Evolutionary conservation across 2,888 invertebrate species (phyloP).

Genomic region (Polydrusus cervinus): DNA sequence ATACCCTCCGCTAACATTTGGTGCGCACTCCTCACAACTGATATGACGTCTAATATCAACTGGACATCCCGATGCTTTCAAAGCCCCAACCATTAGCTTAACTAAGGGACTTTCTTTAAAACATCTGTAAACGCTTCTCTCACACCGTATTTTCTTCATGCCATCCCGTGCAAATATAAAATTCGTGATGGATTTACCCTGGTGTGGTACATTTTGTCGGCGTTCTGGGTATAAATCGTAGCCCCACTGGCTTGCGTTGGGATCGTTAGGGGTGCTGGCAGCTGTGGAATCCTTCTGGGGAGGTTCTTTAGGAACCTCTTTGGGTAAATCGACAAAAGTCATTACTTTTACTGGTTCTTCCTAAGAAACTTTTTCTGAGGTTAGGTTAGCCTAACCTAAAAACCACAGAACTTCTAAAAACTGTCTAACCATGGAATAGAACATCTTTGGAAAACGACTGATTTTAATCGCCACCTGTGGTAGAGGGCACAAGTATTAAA

Average conservation of each 20-base stretch:
- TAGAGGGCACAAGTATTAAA: no score
- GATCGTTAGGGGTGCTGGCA: background rate
- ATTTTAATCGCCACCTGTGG: no score
- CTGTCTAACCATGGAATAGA: no score
- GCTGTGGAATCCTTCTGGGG: background rate
- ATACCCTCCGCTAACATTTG: constrained; percentile 91
- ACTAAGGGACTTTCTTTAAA: constrained; percentile 86
- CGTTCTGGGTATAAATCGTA: constrained; percentile 89
- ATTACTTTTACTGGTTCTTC: background rate
- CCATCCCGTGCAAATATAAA: constrained; percentile 76
- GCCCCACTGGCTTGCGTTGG: constrained; percentile 75
- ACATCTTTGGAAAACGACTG: no score
- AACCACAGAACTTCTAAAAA: no score
- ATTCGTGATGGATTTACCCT: constrained; percentile 21
- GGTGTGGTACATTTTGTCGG: constrained; percentile 69
- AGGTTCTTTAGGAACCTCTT: constrained; percentile 5
- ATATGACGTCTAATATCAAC: constrained; percentile 91
- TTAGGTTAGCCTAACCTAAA: no score
- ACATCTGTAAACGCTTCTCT: constrained; percentile 84
- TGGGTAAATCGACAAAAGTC: constrained; percentile 27
- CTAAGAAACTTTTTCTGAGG: background rate
- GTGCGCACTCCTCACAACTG: constrained; percentile 92
- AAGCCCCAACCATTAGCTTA: constrained; percentile 88
- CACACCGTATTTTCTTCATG: constrained; percentile 84
- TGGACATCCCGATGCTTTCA: constrained; percentile 86